Evolutionary conservation across 2,888 invertebrate species (phyloP).

Genomic region (Brassicogethes aeneus): DNA sequence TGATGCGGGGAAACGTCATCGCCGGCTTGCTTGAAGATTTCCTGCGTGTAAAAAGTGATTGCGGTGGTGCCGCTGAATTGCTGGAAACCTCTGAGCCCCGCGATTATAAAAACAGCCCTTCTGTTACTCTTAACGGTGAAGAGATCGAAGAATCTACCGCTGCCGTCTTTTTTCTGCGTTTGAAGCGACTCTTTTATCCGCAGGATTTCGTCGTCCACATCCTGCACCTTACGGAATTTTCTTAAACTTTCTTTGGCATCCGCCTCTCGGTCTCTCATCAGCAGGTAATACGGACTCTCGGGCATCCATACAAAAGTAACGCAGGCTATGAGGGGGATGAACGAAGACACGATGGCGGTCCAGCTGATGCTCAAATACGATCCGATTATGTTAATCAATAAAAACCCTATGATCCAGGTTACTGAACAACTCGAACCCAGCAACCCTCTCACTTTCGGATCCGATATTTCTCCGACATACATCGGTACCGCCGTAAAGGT

Average conservation of each 20-base stretch:
- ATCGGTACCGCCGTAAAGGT: slow-evolving; percentile 44
- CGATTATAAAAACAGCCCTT: slow-evolving; percentile 23
- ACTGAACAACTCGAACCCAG: slow-evolving; percentile 54
- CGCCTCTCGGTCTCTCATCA: slow-evolving; percentile 37
- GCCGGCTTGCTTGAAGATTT: slow-evolving; percentile 38
- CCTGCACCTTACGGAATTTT: slow-evolving; percentile 34
- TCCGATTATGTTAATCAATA: slow-evolving; percentile 49
- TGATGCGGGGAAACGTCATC: slow-evolving; percentile 37
- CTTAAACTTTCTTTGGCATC: slow-evolving; percentile 43
- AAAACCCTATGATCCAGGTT: slow-evolving; percentile 48
- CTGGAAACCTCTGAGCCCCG: slow-evolving; percentile 31
- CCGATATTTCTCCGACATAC: slow-evolving; percentile 54
- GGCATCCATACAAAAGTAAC: slow-evolving; percentile 46
- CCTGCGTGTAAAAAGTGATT: slow-evolving; percentile 52
- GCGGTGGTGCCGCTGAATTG: slow-evolving; percentile 53
- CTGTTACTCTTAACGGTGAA: slow-evolving; percentile 22
- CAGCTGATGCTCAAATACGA: slow-evolving; percentile 40
- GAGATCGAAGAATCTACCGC: slow-evolving; percentile 21
- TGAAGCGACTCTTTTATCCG: slow-evolving; percentile 18
- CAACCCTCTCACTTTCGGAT: slow-evolving; percentile 48
- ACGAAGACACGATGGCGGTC: slow-evolving; percentile 42
- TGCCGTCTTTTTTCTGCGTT: slow-evolving; percentile 12
- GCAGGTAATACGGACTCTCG: slow-evolving; percentile 48
- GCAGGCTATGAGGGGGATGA: slow-evolving; percentile 42
- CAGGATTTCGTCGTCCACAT: slow-evolving; percentile 21